Evolutionary conservation across 92 coral and sea anemone genomes (phyloP).

Genomic region (Montipora capitata): DNA sequence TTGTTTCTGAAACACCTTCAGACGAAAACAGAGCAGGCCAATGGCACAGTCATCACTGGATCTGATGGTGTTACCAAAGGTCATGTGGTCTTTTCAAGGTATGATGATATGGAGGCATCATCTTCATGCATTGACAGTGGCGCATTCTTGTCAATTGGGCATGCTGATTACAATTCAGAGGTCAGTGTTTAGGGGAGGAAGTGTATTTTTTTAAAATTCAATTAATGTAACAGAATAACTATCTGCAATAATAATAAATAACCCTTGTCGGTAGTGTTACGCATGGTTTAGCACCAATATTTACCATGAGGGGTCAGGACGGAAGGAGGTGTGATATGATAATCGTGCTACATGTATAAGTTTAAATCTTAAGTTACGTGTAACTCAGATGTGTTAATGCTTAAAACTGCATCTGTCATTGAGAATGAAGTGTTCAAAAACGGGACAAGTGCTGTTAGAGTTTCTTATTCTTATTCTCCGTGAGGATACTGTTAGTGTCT

Average conservation of each 20-base stretch:
- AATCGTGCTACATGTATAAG: not conserved
- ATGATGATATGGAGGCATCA: not conserved
- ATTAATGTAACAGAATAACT: not conserved
- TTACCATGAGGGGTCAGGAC: too few relatives aligned
- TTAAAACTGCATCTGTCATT: too few relatives aligned
- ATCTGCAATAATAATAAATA: not conserved
- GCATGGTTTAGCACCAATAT: not conserved
- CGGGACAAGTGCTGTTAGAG: too few relatives aligned
- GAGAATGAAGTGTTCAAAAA: too few relatives aligned
- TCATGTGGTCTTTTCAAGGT: not conserved
- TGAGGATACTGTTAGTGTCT: not conserved
- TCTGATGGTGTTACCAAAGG: too few relatives aligned
- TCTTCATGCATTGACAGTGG: conserved; percentile 24
- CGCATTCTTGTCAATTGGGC: conserved; percentile 18
- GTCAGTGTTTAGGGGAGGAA: conserved; percentile 16
- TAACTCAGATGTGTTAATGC: too few relatives aligned
- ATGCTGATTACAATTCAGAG: conserved; percentile 19
- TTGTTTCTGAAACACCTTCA: conserved; percentile 9
- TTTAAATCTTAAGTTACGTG: too few relatives aligned
- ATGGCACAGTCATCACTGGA: too few relatives aligned
- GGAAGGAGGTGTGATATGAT: too few relatives aligned
- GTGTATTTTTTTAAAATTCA: too few relatives aligned
- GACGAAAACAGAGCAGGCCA: not conserved
- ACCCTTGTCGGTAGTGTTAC: not conserved
- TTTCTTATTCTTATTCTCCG: not conserved